These are phyloP conservation scores for Tenebrosternarchus preto DNA, from an alignment of 2,113 vertebrate genomes.

Conservation along the genomic window DNA sequence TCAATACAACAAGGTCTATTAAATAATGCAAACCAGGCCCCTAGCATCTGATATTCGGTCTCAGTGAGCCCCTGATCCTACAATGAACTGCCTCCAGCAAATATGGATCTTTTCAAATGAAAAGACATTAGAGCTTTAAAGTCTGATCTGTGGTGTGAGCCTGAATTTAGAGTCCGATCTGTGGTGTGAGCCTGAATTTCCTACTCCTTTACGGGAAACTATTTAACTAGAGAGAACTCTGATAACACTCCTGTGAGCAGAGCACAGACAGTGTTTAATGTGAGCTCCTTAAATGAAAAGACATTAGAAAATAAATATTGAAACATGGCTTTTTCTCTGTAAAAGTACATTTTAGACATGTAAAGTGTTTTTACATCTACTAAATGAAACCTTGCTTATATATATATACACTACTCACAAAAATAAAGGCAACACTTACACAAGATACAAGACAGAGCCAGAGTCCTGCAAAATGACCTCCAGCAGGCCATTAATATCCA, in stretches of 20 bases:
- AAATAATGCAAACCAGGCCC: not conserved
- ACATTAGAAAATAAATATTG: too few relatives aligned
- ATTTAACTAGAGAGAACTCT: not conserved
- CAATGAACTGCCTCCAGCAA: not conserved
- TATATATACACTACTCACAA: too few relatives aligned
- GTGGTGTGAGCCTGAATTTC: not conserved
- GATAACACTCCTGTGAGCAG: not conserved
- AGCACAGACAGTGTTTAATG: not conserved
- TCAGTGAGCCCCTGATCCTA: not conserved
- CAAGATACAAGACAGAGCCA: too few relatives aligned
- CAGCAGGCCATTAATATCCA: too few relatives aligned
- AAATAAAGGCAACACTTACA: too few relatives aligned
- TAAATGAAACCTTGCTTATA: too few relatives aligned
- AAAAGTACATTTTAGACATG: too few relatives aligned
- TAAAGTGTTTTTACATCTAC: not conserved
- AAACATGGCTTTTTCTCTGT: too few relatives aligned
- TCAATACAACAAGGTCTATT: not conserved
- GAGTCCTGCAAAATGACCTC: too few relatives aligned
- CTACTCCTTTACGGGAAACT: not conserved
- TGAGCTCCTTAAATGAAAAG: not conserved
- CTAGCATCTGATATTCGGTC: not conserved
- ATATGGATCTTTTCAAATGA: not conserved
- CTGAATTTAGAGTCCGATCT: too few relatives aligned
- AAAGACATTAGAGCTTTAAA: not conserved
- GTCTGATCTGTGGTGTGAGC: too few relatives aligned